Base-by-base conservation (phyloP, 2,888 invertebrate genomes). In the Hydropsyche betteni region DNA sequence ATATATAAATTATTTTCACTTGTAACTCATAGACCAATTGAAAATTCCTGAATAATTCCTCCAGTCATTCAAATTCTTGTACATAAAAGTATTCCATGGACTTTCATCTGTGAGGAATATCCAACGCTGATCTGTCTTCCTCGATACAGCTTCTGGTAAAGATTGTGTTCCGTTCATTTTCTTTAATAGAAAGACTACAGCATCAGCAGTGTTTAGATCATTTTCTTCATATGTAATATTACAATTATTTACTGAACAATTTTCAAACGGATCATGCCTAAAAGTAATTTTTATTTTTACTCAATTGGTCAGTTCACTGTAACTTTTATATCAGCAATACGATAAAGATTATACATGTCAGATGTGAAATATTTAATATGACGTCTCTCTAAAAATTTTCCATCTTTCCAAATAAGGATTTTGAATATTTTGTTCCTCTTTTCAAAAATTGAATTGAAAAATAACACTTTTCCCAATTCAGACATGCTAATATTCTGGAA, bases 51-150 rank as follows among this genome's bases (percentile, higher is more conserved):
- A 84, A 80, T 87, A 89, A 44, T 84, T 82, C 3, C 81, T 80
- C 51, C 90, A 79, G 33, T 83, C 82, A 33, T 83, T 82, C 8
- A 80, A 80, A 6, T 81, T 81, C 0, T 85, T 80, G 44, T 81
- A 81, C 10, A 82, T 81, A 79, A 89, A 89, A 0, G 89, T 88
- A 79, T 90, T 84, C 34, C 84, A 81, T 0, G 90, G 89, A 68
- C 89, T 88, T 82, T 90, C 90, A 80, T 90, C 90, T 0, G 87
- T 89, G 75, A 89, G 82, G 76, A 89, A 90, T 5, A 90, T 86
- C 90, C 90, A 90, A 58, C 88, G 85, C 82, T 90, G 90, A 6
- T 81, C 74, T 5, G 80, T 80, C 0, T 81, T 80, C 34, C 82
- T 82, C 34, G 78, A 75, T 34, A 83, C 77, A 0, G 89, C 16